Percentiles rank a stretch among this genome's conserved stretches.
These are phyloP conservation scores for Sisor rabdophorus DNA, from an alignment of 2,113 vertebrate genomes.

Conservation along the genomic window DNA sequence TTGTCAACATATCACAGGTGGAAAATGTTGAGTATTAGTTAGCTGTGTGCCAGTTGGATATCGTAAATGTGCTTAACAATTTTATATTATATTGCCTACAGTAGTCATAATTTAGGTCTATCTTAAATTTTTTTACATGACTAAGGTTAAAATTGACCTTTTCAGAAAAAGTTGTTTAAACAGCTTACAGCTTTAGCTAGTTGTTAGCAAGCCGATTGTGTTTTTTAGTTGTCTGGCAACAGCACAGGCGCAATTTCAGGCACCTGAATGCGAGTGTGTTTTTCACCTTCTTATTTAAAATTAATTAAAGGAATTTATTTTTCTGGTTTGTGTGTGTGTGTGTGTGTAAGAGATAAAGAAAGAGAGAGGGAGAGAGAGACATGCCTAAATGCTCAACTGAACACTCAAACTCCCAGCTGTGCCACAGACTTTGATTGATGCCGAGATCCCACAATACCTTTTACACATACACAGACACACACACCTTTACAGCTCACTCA, in stretches of 20 bases:
- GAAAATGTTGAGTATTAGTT: too few species aligned
- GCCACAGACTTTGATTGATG: constrained; percentile 41
- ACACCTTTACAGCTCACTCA: constrained; percentile 27
- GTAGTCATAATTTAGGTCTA: too few species aligned
- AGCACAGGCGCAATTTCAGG: neutral
- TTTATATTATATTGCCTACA: too few species aligned
- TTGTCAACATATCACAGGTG: too few species aligned
- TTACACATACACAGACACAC: constrained; percentile 29
- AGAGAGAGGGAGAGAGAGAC: too few species aligned
- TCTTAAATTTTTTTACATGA: too few species aligned
- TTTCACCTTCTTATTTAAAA: constrained; percentile 2
- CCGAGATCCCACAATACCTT: constrained; percentile 38
- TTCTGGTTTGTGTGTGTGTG: constrained; percentile 20
- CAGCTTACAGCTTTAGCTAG: neutral
- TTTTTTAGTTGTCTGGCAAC: neutral
- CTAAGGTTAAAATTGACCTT: too few species aligned
- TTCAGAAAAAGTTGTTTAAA: neutral
- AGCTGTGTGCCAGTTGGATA: too few species aligned
- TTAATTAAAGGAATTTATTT: neutral
- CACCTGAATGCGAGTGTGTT: neutral
- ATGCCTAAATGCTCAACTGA: constrained; percentile 13
- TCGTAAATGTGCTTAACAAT: too few species aligned
- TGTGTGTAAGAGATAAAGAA: too few species aligned
- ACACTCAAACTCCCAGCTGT: constrained; percentile 27
- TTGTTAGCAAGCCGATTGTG: neutral